These are phyloP conservation scores for Knipowitschia caucasica DNA, from an alignment of 2,797 vertebrate species.

Conservation along the genomic window DNA sequence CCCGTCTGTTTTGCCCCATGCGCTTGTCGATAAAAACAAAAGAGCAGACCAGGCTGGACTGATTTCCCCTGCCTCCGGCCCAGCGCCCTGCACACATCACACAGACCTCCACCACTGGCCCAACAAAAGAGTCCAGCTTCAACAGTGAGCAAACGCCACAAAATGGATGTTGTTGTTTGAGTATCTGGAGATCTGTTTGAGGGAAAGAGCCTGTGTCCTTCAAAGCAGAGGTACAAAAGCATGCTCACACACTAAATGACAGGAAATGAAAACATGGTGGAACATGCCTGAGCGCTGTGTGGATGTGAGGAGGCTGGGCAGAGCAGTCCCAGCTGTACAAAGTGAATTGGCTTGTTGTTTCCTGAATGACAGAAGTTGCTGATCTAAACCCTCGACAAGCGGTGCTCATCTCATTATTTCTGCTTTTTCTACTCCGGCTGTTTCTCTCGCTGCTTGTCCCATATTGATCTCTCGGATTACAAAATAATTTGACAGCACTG, in stretches of 20 bases:
- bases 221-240: constrained; percentile 36
- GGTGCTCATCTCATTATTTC: constrained; percentile 47
- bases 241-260: constrained; percentile 24
- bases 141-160: constrained; percentile 56
- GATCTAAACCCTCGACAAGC: constrained; percentile 32
- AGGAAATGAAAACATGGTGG: constrained; percentile 50
- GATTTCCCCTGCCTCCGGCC: constrained; percentile 62
- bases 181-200: constrained; percentile 61
- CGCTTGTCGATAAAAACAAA: constrained; percentile 67
- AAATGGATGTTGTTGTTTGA: constrained; percentile 56
- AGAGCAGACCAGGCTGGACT: constrained; percentile 60
- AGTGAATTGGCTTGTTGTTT: constrained; percentile 51
- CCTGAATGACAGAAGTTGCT: constrained; percentile 40
- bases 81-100: constrained; percentile 16
- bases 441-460: constrained; percentile 23
- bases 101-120: constrained; percentile 26
- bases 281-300: constrained; percentile 6
- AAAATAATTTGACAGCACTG: constrained; percentile 16
- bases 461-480: constrained; percentile 25
- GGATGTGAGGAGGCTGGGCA: constrained; percentile 13
- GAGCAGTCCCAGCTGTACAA: constrained; percentile 44
- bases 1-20: constrained; percentile 49
- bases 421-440: constrained; percentile 34
- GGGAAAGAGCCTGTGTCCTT: constrained; percentile 45
- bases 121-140: constrained; percentile 60